Conservation (phyloP, 1,140 invertebrate genomes). For the Drosophila lowei region DNA sequence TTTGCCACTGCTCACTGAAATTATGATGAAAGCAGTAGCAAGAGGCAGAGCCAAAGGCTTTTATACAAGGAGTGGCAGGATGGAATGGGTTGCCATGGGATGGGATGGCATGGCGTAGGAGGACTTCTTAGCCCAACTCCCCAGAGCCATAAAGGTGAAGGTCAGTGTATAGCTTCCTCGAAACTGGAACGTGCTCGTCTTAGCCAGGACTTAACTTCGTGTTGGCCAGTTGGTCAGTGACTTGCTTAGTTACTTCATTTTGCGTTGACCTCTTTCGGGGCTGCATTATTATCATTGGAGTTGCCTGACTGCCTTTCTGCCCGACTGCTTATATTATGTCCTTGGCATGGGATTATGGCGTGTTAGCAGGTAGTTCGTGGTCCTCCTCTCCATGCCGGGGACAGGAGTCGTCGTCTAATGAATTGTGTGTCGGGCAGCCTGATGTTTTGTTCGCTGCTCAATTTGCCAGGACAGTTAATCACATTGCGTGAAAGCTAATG, state of each 20-base stretch:
- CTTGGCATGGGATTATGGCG: conserved; percentile 64
- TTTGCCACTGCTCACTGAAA: conserved; percentile 59
- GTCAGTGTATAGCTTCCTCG: conserved; percentile 41
- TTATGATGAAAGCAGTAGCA: conserved; percentile 67
- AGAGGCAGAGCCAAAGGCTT: conserved; percentile 41
- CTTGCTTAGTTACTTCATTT: conserved; percentile 63
- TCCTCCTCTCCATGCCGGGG: background rate
- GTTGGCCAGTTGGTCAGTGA: conserved; percentile 17
- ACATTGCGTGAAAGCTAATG: conserved; percentile 50
- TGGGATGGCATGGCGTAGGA: background rate
- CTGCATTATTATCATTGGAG: conserved; percentile 74
- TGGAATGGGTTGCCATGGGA: no score
- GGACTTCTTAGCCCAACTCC: conserved; percentile 21
- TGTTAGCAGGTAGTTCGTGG: conserved; percentile 67
- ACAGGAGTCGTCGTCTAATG: conserved; percentile 46
- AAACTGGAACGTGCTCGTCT: conserved; percentile 46
- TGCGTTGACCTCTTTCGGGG: conserved; percentile 61
- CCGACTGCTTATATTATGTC: conserved; percentile 52
- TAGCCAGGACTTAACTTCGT: conserved; percentile 32
- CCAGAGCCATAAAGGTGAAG: conserved; percentile 52
- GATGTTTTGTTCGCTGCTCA: conserved; percentile 48
- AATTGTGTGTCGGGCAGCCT: conserved; percentile 49
- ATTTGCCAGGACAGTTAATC: conserved; percentile 56
- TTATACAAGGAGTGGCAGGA: conserved; percentile 2
- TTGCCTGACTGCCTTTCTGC: conserved; percentile 40